Evolutionary conservation across 2,113 vertebrate genomes (phyloP).

Genomic region (Dicentrarchus labrax): DNA sequence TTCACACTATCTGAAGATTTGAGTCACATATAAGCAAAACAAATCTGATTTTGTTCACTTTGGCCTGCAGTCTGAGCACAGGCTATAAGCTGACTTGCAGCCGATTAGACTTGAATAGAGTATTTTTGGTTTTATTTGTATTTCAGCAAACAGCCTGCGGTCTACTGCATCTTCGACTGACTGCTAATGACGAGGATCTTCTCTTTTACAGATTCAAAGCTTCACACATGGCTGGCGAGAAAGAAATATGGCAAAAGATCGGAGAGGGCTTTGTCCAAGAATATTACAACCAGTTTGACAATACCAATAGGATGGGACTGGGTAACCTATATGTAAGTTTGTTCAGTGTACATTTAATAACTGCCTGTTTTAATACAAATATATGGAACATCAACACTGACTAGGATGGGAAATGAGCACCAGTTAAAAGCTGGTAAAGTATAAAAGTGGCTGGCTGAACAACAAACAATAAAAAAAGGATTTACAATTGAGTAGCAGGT

Average conservation of each 20-base stretch:
- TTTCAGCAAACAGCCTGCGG: background rate
- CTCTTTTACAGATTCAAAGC: constrained; percentile 41
- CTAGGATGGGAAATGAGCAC: no score
- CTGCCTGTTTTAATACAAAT: background rate
- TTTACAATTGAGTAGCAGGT: no score
- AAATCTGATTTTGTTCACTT: no score
- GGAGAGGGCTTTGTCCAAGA: constrained; percentile 80
- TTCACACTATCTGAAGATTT: no score
- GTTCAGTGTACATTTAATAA: background rate
- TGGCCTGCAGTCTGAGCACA: no score
- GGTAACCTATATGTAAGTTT: constrained; percentile 82
- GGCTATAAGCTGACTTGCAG: no score
- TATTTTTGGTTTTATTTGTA: no score
- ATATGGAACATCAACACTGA: background rate
- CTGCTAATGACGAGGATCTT: background rate
- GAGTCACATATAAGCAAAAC: no score
- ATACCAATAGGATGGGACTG: constrained; percentile 73
- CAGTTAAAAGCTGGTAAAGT: no score
- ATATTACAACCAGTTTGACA: constrained; percentile 83
- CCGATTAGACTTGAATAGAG: no score
- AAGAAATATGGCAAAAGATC: constrained; percentile 83
- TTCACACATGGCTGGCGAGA: constrained; percentile 77
- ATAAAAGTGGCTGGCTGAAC: no score
- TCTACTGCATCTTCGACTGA: background rate
- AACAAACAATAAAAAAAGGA: no score